phyloP scores from a whole-genome alignment of 2,888 invertebrate species.

The Dynastes maya region DNA sequence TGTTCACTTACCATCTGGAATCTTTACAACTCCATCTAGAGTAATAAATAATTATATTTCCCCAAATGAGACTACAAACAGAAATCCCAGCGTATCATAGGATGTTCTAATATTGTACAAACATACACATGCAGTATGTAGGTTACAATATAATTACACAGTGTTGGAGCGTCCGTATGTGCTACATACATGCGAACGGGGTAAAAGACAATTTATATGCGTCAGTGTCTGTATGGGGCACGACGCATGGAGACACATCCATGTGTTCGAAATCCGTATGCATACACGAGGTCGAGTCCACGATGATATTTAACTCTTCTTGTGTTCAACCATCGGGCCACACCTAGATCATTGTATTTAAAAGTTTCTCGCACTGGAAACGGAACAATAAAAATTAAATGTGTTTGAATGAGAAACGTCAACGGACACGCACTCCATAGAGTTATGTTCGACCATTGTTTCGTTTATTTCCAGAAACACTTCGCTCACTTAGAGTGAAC shows the following conservation, averaged over 20 bases:
- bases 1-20: too few relatives aligned
- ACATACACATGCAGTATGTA: conserved; percentile 13
- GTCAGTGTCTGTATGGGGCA: conserved; percentile 40
- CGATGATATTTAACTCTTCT: conserved; percentile 52
- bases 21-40: too few relatives aligned
- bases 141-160: conserved; percentile 26
- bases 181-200: not conserved
- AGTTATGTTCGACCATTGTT: conserved; percentile 45
- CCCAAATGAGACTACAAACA: not conserved
- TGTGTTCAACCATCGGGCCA: conserved; percentile 52
- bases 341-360: conserved; percentile 54
- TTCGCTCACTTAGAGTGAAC: conserved; percentile 31
- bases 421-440: conserved; percentile 43
- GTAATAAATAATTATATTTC: not conserved
- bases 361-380: conserved; percentile 44
- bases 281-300: conserved; percentile 29
- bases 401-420: conserved; percentile 46
- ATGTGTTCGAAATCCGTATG: conserved; percentile 36
- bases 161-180: conserved; percentile 17
- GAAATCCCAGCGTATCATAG: not conserved
- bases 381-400: conserved; percentile 48
- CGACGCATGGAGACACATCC: conserved; percentile 38
- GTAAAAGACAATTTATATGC: conserved; percentile 38
- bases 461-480: conserved; percentile 45
- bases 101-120: conserved; percentile 4